Evolutionary conservation across 2,113 vertebrate species (phyloP), one percentile per base, ranked within the genome.

Genomic region (Rhinolophus ferrumequinum): DNA sequence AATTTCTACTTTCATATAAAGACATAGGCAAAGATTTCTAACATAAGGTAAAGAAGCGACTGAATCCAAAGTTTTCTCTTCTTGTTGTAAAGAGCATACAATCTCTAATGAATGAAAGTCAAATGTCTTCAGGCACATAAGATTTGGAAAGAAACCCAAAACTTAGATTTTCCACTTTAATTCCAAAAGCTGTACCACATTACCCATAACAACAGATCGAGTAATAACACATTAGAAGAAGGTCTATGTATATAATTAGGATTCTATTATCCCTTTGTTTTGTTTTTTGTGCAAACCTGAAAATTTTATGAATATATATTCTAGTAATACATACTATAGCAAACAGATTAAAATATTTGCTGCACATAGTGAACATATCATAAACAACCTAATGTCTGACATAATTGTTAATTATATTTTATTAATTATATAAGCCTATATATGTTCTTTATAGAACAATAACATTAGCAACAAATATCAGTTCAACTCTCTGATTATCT

Each of bases 301-400:
- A 95, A 54, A 77, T 41, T 67, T 85, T 94, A 26, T 86, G 19
- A 62, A 79, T 85, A 50, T 67, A 85, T 73, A 66, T 44, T 79
- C 60, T 66, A 89, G 22, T n/a, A 90, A 69, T 95, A 84, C 30
- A 77, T 11, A 66, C 10, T 70, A 8, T 15, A 80, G 11, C 10
- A 83, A 77, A 52, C 15, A 96, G 30, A 82, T 84, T 76, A 73
- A 92, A 90, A 79, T 86, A 69, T 64, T 58, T 87, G n/a, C 58
- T 86, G 11, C 8, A 81, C 33, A 70, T 2, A 56, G 24, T 80
- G 35, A 77, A 66, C 9, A 83, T 58, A 86, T 1, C 90, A 13
- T 76, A 92, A 96, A 75, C 2, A 82, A 91, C 44, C 73, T 92
- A 54, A 54, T 66, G 18, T 41, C 60, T 33, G 22, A 38, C 16